A percentile compares a stretch with the other conserved stretches of the same genome.
phyloP scores from a whole-genome alignment of 2,888 invertebrate species.

The Augochlorella aurata region DNA sequence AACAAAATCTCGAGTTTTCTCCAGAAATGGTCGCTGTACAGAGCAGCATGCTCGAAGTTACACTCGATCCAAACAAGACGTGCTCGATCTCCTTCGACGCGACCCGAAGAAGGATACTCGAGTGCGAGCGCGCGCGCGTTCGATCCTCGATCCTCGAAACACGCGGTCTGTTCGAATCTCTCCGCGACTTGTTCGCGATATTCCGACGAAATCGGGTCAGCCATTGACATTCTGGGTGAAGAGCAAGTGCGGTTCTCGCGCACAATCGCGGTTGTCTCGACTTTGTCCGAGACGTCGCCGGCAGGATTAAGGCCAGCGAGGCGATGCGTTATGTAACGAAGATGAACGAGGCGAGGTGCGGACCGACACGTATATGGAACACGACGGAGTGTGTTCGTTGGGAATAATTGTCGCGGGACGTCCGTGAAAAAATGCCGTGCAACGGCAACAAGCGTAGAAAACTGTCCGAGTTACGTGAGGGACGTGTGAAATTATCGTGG shows the following conservation, averaged over 20 bases:
- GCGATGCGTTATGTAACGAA: conserved; percentile 61
- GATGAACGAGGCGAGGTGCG: conserved; percentile 42
- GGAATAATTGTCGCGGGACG: conserved; percentile 38
- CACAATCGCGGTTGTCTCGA: conserved; percentile 45
- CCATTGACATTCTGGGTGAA: conserved; percentile 61
- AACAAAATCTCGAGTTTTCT: too few species aligned
- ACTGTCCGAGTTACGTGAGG: conserved; percentile 38
- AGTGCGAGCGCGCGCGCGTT: not conserved
- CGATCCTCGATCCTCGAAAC: conserved; percentile 5
- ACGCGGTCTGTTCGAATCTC: conserved; percentile 27
- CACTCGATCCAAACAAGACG: not conserved
- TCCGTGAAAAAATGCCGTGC: conserved; percentile 36
- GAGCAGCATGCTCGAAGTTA: too few species aligned
- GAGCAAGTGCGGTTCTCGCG: conserved; percentile 57
- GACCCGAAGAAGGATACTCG: not conserved
- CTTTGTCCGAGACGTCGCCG: conserved; percentile 45
- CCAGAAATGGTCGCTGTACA: too few species aligned
- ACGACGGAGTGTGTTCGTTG: conserved; percentile 25
- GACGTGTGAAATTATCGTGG: not conserved
- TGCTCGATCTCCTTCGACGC: not conserved
- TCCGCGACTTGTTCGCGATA: conserved; percentile 13
- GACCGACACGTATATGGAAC: conserved; percentile 23
- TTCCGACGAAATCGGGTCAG: conserved; percentile 49
- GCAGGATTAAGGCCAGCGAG: conserved; percentile 63
- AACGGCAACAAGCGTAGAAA: conserved; percentile 10